A percentile compares a stretch with the other conserved stretches of the same genome.
phyloP scores from a whole-genome alignment of 2,113 vertebrate species.

The Blennius ocellaris region DNA sequence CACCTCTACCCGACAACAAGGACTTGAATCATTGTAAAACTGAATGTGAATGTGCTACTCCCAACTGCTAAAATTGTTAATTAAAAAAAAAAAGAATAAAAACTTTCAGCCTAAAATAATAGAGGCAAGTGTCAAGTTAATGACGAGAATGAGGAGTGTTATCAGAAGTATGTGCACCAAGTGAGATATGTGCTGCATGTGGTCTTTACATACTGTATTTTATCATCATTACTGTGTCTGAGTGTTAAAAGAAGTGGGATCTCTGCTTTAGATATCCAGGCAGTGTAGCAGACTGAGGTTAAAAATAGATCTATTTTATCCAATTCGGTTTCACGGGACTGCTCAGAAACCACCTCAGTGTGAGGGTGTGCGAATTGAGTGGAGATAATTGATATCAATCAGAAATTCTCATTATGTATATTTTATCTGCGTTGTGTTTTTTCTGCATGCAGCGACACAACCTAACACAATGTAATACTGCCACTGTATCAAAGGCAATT shows the following conservation, averaged over 20 bases:
- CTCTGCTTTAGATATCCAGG: conserved; percentile 1
- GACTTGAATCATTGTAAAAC: too few species aligned
- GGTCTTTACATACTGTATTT: conserved; percentile 13
- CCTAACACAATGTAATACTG: conserved; percentile 49
- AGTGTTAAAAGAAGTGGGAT: conserved; percentile 15
- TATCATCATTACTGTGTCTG: conserved; percentile 13
- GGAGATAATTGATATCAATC: conserved; percentile 45
- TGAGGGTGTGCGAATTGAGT: conserved; percentile 48
- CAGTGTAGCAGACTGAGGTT: neutral
- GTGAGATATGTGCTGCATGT: neutral
- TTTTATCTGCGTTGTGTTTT: conserved; percentile 44
- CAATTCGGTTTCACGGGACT: conserved; percentile 44
- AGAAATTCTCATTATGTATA: conserved; percentile 28
- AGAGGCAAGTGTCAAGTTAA: too few species aligned
- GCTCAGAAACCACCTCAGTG: conserved; percentile 39
- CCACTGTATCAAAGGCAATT: conserved; percentile 76
- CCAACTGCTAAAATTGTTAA: too few species aligned
- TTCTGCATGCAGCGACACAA: conserved; percentile 35
- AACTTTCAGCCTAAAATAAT: too few species aligned
- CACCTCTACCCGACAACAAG: too few species aligned
- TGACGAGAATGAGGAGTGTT: neutral
- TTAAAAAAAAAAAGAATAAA: too few species aligned
- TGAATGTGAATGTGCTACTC: too few species aligned
- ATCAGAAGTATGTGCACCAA: neutral
- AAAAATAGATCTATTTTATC: conserved; percentile 37